Conservation (phyloP, 2,113 vertebrate species). For the Egretta garzetta region DNA sequence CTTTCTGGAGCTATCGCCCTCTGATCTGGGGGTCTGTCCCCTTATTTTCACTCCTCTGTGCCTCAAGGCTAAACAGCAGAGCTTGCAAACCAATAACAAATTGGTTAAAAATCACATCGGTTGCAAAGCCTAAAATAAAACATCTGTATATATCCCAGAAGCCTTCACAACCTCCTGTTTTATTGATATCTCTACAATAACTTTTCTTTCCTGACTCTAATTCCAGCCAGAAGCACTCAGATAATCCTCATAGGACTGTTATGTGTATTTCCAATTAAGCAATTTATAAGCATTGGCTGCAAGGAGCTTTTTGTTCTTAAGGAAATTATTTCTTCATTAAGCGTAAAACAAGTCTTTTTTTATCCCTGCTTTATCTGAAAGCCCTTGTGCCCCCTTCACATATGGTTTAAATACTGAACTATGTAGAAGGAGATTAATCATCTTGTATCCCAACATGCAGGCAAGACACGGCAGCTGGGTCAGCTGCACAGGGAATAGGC, state of each 20-base stretch:
- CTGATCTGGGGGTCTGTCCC: not conserved
- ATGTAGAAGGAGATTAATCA: slow-evolving; percentile 48
- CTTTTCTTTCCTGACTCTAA: slow-evolving; percentile 62
- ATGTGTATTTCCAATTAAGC: slow-evolving; percentile 69
- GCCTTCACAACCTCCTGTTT: slow-evolving; percentile 35
- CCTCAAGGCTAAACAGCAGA: not conserved
- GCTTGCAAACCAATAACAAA: not conserved
- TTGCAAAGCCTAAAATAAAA: slow-evolving; percentile 41
- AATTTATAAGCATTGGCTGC: slow-evolving; percentile 64
- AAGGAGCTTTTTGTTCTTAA: slow-evolving; percentile 66
- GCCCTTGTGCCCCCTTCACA: slow-evolving; percentile 34
- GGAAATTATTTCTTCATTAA: slow-evolving; percentile 70
- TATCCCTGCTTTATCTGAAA: slow-evolving; percentile 46
- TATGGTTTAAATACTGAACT: slow-evolving; percentile 58
- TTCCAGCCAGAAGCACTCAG: slow-evolving; percentile 62
- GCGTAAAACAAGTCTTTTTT: slow-evolving; percentile 49
- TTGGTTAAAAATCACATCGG: not conserved
- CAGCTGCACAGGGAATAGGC: slow-evolving; percentile 22
- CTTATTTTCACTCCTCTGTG: not conserved
- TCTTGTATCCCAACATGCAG: slow-evolving; percentile 25
- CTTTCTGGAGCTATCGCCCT: not conserved
- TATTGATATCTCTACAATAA: slow-evolving; percentile 61
- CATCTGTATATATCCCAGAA: slow-evolving; percentile 51
- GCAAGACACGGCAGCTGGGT: slow-evolving; percentile 27
- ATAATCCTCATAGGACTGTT: slow-evolving; percentile 58